Conservation (phyloP, 1,140 invertebrate species). For the Brachionus koreanus region DNA sequence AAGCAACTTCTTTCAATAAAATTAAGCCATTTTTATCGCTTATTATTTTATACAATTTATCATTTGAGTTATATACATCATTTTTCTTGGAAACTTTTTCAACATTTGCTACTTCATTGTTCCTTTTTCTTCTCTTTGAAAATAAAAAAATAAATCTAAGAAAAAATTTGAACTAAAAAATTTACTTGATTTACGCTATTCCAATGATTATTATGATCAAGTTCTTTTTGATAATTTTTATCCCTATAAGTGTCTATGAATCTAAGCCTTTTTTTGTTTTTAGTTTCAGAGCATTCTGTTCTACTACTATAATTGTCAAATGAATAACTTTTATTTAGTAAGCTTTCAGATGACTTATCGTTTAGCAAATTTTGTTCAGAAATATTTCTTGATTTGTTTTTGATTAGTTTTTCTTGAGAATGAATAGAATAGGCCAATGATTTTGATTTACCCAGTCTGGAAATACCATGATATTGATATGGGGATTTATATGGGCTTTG, state of each 20-base stretch:
- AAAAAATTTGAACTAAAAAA: not conserved
- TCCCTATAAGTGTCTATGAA: not conserved
- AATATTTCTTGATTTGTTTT: not conserved
- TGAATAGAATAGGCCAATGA: not conserved
- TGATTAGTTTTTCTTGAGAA: not conserved
- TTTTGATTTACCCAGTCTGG: not conserved
- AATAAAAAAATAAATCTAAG: not conserved
- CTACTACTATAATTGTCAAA: not conserved
- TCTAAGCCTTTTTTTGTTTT: not conserved
- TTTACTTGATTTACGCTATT: not conserved
- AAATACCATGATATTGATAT: not conserved
- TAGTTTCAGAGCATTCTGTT: not conserved
- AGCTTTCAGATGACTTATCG: not conserved
- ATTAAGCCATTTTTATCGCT: constrained; percentile 18
- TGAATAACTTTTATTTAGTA: not conserved
- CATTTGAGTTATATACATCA: not conserved
- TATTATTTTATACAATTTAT: constrained; percentile 20
- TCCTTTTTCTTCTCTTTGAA: not conserved
- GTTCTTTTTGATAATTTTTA: constrained; percentile 1
- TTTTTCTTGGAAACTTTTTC: not conserved
- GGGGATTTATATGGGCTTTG: not conserved
- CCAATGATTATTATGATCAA: not conserved
- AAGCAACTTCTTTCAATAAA: constrained; percentile 15
- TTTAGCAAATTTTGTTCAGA: not conserved
- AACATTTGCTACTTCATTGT: not conserved